Percentiles rank a stretch among this genome's conserved stretches.
Evolutionary conservation across 2,888 invertebrate species (phyloP).

Genomic region (Cephalotes varians): DNA sequence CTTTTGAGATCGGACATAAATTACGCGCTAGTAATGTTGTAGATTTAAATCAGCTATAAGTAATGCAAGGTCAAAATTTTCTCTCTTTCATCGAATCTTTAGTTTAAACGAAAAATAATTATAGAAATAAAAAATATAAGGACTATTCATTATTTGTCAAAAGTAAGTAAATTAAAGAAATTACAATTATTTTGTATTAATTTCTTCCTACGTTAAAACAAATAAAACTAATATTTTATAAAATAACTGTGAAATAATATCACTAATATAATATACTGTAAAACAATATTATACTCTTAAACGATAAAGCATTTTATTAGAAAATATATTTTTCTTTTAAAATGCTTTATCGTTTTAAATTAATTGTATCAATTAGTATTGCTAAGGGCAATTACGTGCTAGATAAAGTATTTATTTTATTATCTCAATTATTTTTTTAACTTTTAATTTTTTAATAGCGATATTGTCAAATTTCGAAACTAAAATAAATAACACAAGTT

Average conservation of each 20-base stretch:
- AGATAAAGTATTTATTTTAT: no score
- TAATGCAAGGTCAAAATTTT: not conserved
- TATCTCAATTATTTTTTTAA: no score
- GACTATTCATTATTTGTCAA: not conserved
- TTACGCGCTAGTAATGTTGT: not conserved
- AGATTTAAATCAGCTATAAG: not conserved
- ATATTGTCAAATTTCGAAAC: not conserved
- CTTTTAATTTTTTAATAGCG: no score
- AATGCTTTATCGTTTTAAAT: no score
- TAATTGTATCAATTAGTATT: no score
- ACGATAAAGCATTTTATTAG: no score
- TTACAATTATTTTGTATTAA: not conserved
- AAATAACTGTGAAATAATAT: no score
- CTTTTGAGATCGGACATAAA: not conserved
- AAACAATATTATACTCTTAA: no score
- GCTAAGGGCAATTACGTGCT: no score
- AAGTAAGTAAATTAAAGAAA: not conserved
- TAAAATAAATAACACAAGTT: not conserved
- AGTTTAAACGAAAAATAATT: not conserved
- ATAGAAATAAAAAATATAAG: not conserved
- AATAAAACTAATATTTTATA: not conserved
- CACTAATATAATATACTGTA: no score
- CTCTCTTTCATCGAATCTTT: not conserved
- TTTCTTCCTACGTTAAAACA: not conserved
- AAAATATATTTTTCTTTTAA: no score